Evolutionary conservation across 2,797 vertebrate species (phyloP).

Genomic region (Pseudochirops corinnae): DNA sequence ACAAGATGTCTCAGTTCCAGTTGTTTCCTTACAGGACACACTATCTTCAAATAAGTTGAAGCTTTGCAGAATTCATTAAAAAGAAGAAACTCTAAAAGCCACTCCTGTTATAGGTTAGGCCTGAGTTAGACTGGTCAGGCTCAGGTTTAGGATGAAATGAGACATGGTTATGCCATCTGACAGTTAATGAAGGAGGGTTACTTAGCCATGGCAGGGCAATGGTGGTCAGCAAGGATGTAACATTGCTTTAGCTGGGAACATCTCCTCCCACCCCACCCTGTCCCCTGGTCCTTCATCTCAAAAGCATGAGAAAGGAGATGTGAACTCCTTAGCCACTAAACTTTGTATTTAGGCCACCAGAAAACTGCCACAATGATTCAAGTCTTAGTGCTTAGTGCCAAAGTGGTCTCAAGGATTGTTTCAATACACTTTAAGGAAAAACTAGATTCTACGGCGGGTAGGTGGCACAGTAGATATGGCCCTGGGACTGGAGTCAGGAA

Average conservation of each 20-base stretch:
- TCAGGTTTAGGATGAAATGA: neutral
- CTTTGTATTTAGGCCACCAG: neutral
- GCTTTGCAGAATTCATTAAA: neutral
- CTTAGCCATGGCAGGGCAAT: neutral
- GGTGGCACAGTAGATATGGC: neutral
- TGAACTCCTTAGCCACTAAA: neutral
- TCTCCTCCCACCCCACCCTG: neutral
- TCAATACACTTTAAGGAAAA: neutral
- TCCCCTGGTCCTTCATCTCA: neutral
- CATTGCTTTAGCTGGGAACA: neutral
- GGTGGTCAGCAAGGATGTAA: neutral
- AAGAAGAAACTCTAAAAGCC: neutral
- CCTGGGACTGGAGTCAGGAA: neutral
- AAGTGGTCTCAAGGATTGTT: neutral
- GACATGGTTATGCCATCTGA: neutral
- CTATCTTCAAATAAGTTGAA: neutral
- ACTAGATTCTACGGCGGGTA: neutral
- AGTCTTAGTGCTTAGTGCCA: neutral
- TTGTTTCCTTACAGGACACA: neutral
- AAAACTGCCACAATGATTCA: neutral
- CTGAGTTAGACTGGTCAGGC: neutral
- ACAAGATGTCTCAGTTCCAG: neutral
- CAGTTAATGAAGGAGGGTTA: neutral
- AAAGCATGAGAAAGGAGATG: neutral
- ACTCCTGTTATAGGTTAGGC: neutral